These are phyloP conservation scores for Plagodis pulveraria DNA, from an alignment of 2,888 invertebrate species.

Conservation along the genomic window DNA sequence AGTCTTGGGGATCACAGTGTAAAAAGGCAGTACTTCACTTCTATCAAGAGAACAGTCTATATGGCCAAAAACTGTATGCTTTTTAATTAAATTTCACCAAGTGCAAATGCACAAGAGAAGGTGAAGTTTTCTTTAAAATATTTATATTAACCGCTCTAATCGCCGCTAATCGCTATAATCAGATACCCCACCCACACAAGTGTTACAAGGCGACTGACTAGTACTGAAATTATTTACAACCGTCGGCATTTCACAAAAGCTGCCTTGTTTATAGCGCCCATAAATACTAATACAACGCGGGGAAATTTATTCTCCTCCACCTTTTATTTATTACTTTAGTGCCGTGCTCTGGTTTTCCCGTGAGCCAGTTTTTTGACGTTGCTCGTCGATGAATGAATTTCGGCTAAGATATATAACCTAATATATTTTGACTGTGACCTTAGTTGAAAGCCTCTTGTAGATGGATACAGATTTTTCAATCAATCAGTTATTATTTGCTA, in stretches of 20 bases:
- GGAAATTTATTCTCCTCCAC: conserved; percentile 80
- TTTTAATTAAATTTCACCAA: no score
- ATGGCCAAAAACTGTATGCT: no score
- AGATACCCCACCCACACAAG: conserved; percentile 55
- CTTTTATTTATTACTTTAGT: conserved; percentile 77
- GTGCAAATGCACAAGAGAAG: no score
- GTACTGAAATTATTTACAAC: conserved; percentile 81
- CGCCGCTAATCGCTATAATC: conserved; percentile 21
- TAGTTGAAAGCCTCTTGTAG: no score
- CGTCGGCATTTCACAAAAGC: conserved; percentile 78
- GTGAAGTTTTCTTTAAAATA: no score
- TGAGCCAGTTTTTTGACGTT: conserved; percentile 44
- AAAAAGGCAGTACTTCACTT: no score
- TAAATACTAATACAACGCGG: conserved; percentile 81
- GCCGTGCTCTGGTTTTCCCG: conserved; percentile 59
- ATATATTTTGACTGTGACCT: background rate
- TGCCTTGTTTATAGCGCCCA: conserved; percentile 76
- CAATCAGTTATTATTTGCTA: no score
- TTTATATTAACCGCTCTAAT: background rate
- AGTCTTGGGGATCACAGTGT: no score
- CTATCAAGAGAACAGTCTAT: no score
- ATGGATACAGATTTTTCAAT: no score
- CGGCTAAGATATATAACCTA: background rate
- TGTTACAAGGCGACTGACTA: conserved; percentile 73
- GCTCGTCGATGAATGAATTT: conserved; percentile 30